Evolutionary conservation across 2,888 invertebrate species (phyloP), one percentile per base, ranked within the genome.

Genomic region (Epinotia demarniana): DNA sequence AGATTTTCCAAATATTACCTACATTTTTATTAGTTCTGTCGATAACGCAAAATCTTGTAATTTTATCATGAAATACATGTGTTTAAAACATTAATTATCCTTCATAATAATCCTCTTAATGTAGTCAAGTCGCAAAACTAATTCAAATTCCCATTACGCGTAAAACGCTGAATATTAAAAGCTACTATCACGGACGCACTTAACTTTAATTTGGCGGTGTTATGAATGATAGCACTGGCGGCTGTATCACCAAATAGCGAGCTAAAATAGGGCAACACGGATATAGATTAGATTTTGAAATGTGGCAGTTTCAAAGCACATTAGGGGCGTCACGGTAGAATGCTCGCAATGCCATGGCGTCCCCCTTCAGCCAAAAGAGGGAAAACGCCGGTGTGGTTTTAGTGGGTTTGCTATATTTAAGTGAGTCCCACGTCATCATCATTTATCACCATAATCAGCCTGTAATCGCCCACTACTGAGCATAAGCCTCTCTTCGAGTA

Each of bases 141-240:
- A 57, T 68, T 43, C 39, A 68, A 43, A 68, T 68, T 19, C 19
- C 39, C 39, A 68, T 68, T 55, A 62, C 46, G 4, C 13, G 13
- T 13, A 67, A 6, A 57, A 27, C 67, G n/a, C 18, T 39, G 67
- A 57, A 68, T 57, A 57, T 68, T 57, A 68, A 57, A 68, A 58
- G 68, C 68, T 43, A 57, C 39, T 68, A 68, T 43, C 68, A 16
- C 49, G 53, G 43, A 16, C 66, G 9, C 53, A 33, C 33, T 66
- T 68, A 68, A 68, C 57, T 68, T 68, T 68, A 68, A 68, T 68
- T 68, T 68, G 57, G 43, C 23, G 8, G 3, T 68, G 68, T 68
- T 68, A 68, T 68, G 68, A 68, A 68, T 68, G 57, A 68, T 43
- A 68, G 43, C 43, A 66, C 55, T 66, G 66, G 53, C 53, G 8